Conservation (phyloP, 1,140 invertebrate species). For the Wasmannia auropunctata region DNA sequence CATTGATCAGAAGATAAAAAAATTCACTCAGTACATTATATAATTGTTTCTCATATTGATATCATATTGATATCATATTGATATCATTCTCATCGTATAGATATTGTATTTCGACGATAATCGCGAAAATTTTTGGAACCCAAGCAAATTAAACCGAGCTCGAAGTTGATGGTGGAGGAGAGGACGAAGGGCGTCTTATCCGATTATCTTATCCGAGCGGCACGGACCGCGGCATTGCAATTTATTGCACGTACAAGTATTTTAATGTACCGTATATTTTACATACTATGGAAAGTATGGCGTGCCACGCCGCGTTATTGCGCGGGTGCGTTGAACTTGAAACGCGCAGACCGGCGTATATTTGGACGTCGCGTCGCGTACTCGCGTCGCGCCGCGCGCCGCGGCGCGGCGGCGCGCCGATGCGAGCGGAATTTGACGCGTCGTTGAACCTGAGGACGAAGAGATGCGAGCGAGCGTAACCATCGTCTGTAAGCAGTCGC, state of each 20-base stretch:
- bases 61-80: no score
- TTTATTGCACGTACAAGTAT: conserved; percentile 35
- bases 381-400: no score
- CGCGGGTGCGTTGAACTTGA: conserved; percentile 73
- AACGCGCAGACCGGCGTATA: conserved; percentile 64
- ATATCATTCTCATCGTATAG: neutral
- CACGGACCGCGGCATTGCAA: neutral
- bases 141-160: neutral
- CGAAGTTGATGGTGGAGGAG: neutral
- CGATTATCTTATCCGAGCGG: conserved; percentile 18
- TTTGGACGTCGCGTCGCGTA: conserved; percentile 66
- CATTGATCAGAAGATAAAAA: neutral
- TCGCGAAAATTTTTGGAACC: neutral
- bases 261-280: conserved; percentile 13
- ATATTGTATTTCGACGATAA: neutral
- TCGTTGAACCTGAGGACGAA: conserved; percentile 68
- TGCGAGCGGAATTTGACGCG: conserved; percentile 76
- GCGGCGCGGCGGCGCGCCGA: neutral
- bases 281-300: conserved; percentile 13
- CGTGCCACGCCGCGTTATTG: neutral
- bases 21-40: neutral
- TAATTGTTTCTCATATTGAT: neutral
- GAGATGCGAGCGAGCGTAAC: conserved; percentile 62
- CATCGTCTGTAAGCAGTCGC: conserved; percentile 70
- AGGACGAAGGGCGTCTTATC: conserved; percentile 23